Percentiles rank a stretch among this genome's conserved stretches.
phyloP scores from a whole-genome alignment of 2,888 invertebrate genomes.

The Notodonta dromedarius region DNA sequence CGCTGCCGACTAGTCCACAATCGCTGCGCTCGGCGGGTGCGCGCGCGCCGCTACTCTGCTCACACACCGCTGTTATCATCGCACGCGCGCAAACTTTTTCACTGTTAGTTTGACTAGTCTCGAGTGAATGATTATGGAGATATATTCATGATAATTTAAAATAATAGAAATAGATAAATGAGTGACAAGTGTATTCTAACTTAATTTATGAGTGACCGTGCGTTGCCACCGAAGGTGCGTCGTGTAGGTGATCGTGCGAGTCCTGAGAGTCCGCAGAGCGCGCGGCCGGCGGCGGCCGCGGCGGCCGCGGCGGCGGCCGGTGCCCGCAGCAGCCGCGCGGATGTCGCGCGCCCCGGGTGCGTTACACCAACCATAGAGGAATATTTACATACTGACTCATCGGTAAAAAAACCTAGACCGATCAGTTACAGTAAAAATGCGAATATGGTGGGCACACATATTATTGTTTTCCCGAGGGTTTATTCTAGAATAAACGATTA shows the following conservation, averaged over 20 bases:
- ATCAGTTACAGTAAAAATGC: no score
- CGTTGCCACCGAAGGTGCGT: background rate
- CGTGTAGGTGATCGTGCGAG: background rate
- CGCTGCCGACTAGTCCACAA: background rate
- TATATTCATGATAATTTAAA: no score
- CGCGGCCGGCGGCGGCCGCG: background rate
- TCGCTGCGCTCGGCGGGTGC: background rate
- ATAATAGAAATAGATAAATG: background rate
- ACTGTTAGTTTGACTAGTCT: background rate
- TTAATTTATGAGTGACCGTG: background rate
- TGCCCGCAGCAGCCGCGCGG: background rate
- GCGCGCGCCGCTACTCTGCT: background rate
- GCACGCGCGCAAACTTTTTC: background rate
- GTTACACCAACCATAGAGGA: background rate
- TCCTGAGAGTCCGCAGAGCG: background rate
- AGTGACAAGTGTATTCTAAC: background rate
- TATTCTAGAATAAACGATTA: no score
- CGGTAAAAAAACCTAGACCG: no score
- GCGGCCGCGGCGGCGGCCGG: background rate
- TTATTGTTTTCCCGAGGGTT: no score
- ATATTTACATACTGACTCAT: no score
- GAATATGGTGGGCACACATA: no score
- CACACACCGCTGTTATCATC: background rate
- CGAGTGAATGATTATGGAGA: background rate
- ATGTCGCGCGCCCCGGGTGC: background rate